phyloP scores from a whole-genome alignment of 2,797 vertebrate genomes.

The Artibeus jamaicensis region DNA sequence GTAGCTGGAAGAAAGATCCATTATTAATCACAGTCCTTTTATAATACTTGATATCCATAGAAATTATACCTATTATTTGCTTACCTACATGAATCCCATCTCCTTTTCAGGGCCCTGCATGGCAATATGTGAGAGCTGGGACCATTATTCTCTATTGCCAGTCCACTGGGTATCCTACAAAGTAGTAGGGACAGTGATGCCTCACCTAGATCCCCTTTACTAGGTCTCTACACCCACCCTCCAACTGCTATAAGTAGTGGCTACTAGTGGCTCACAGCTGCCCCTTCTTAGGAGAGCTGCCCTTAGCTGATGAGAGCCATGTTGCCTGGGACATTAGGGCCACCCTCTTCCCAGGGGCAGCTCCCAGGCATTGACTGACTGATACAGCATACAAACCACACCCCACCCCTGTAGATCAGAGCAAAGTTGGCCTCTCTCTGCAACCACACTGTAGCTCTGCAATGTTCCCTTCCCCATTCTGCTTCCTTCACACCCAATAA shows the following conservation, averaged over 20 bases:
- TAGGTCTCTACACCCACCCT: not conserved
- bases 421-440: not conserved
- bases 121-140: not conserved
- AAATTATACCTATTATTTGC: not conserved
- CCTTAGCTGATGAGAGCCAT: not conserved
- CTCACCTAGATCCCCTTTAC: not conserved
- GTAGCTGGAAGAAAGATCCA: not conserved
- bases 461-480: not conserved
- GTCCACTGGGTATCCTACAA: not conserved
- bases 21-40: not conserved
- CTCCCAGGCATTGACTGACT: not conserved
- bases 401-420: not conserved
- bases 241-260: not conserved
- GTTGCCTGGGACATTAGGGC: not conserved
- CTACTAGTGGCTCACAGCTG: not conserved
- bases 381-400: not conserved
- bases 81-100: not conserved
- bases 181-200: too few species aligned
- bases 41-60: not conserved
- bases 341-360: not conserved
- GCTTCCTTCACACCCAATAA: not conserved
- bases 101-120: not conserved
- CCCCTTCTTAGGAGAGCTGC: not conserved
- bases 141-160: not conserved
- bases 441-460: not conserved